These are phyloP conservation scores for Synodontis membranacea DNA, from an alignment of 2,113 vertebrate species.

Conservation along the genomic window DNA sequence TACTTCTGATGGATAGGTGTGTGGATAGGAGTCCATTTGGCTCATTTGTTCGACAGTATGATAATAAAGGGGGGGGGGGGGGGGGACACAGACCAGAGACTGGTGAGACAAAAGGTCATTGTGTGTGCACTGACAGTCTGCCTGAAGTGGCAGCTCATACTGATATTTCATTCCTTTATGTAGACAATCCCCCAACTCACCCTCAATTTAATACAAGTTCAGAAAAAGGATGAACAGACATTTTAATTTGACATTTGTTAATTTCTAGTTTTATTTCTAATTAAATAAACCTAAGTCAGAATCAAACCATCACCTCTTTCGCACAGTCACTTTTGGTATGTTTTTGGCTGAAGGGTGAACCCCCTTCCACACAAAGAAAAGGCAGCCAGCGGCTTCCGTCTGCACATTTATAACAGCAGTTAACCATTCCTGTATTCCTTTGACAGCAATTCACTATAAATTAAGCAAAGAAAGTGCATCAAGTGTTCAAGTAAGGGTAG, in stretches of 20 bases:
- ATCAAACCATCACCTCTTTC: slow-evolving; percentile 64
- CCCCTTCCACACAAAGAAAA: slow-evolving; percentile 27
- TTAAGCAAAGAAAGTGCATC: slow-evolving; percentile 89
- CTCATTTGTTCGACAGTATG: background rate
- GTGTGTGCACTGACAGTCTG: background rate
- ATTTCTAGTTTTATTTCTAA: slow-evolving; percentile 54
- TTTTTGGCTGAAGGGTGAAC: slow-evolving; percentile 57
- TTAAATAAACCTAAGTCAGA: slow-evolving; percentile 58
- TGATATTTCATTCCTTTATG: background rate
- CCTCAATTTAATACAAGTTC: background rate
- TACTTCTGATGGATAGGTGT: background rate
- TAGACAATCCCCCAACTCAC: background rate
- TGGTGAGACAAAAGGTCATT: too few species aligned
- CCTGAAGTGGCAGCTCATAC: background rate
- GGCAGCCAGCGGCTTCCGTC: slow-evolving; percentile 55
- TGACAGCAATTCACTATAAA: slow-evolving; percentile 65
- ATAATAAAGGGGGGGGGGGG: too few species aligned
- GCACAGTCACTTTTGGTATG: slow-evolving; percentile 65
- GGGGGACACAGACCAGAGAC: too few species aligned
- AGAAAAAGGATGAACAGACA: background rate
- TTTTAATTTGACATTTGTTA: slow-evolving; percentile 28
- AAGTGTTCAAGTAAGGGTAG: slow-evolving; percentile 92
- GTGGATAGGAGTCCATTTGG: background rate
- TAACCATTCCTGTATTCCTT: slow-evolving; percentile 66
- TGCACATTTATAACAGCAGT: slow-evolving; percentile 50